Percentiles rank a stretch among this genome's conserved stretches.
Conservation (phyloP, 2,113 vertebrate genomes). For the Dipodomys ordii region DNA sequence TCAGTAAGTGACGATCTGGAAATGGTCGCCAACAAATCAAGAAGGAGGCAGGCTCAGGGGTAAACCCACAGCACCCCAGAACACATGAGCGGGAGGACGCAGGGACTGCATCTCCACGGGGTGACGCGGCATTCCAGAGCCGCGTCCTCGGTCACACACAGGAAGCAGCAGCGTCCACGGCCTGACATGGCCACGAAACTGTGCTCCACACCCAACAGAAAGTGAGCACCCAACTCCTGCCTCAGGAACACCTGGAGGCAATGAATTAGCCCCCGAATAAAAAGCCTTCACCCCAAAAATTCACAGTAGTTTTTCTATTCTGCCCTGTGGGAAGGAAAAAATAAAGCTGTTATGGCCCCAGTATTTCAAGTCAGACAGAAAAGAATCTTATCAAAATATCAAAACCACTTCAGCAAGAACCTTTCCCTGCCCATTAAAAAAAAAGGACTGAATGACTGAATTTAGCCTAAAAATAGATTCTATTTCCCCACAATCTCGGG, state of each 20-base stretch:
- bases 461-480: conserved; percentile 60
- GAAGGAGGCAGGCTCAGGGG: too few relatives aligned
- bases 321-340: not conserved
- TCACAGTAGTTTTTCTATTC: not conserved
- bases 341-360: not conserved
- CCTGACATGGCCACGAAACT: too few relatives aligned
- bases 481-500: conserved; percentile 46
- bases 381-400: conserved; percentile 63
- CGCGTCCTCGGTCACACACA: too few relatives aligned
- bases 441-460: conserved; percentile 57
- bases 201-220: too few relatives aligned
- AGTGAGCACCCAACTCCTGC: too few relatives aligned
- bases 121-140: too few relatives aligned
- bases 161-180: too few relatives aligned
- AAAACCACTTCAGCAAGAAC: conserved; percentile 62
- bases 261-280: not conserved
- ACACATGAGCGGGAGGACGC: too few relatives aligned
- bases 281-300: not conserved
- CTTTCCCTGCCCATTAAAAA: conserved; percentile 23
- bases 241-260: not conserved
- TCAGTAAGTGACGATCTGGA: too few relatives aligned
- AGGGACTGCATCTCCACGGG: too few relatives aligned
- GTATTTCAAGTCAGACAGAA: conserved; percentile 43
- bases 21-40: too few relatives aligned
- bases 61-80: too few relatives aligned